These are phyloP conservation scores for Pteronura brasiliensis DNA, from an alignment of 2,113 vertebrate species.

Conservation along the genomic window DNA sequence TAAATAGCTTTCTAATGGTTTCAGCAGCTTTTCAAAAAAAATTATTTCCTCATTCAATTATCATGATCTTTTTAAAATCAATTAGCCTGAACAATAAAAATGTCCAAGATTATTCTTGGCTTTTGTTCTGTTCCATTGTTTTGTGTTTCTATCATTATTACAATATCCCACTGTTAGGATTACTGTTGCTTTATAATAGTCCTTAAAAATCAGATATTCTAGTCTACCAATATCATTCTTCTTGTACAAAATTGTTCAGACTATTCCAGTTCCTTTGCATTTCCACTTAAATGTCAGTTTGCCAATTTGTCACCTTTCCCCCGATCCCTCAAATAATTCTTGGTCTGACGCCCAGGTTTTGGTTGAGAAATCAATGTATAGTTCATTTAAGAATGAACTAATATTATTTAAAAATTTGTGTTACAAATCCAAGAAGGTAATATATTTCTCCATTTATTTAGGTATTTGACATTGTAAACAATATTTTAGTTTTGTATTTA, in stretches of 20 bases:
- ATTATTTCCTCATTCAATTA: neutral
- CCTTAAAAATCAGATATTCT: neutral
- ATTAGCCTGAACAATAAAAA: neutral
- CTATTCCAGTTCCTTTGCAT: neutral
- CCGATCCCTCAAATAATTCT: neutral
- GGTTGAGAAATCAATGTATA: neutral
- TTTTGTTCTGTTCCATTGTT: neutral
- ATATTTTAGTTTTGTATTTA: neutral
- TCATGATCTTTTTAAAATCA: neutral
- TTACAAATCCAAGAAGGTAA: neutral
- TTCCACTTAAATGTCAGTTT: neutral
- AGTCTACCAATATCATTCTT: neutral
- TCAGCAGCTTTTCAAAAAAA: neutral
- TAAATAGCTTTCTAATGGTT: neutral
- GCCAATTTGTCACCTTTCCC: neutral
- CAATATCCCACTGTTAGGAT: neutral
- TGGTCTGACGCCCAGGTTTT: neutral
- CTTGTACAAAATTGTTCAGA: neutral
- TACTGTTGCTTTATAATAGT: neutral
- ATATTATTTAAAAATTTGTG: neutral
- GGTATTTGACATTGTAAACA: neutral
- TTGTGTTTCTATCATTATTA: neutral
- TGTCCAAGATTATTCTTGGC: neutral
- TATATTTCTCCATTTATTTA: neutral
- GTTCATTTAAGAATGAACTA: neutral